These are phyloP conservation scores for Enteromius unitaeniatus DNA, from an alignment of 2,797 vertebrate species.

Conservation along the genomic window DNA sequence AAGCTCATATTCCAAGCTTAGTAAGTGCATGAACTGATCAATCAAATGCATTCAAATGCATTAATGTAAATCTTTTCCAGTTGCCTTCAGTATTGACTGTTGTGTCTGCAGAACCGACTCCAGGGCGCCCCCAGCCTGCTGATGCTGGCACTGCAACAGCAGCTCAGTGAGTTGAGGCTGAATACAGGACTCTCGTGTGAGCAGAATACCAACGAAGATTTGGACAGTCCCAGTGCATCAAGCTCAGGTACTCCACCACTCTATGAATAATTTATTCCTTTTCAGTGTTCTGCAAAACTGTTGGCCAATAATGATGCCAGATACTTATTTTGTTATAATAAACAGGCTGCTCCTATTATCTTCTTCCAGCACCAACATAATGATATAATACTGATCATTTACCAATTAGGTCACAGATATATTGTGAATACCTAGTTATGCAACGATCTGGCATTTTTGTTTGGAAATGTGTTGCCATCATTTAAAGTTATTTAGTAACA, in stretches of 20 bases:
- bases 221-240: conserved; percentile 71
- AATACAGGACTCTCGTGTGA: conserved; percentile 61
- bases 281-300: neutral
- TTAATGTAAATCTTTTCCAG: neutral
- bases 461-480: neutral
- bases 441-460: neutral
- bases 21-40: neutral
- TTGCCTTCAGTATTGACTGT: neutral
- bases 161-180: conserved; percentile 84
- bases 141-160: conserved; percentile 86
- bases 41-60: no score
- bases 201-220: conserved; percentile 65
- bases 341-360: neutral
- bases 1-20: neutral
- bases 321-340: neutral
- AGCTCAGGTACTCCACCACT: conserved; percentile 79
- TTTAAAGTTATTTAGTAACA: neutral
- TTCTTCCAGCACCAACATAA: neutral
- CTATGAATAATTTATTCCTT: neutral
- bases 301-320: neutral
- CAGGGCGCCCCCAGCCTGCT: conserved; percentile 79
- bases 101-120: conserved; percentile 74
- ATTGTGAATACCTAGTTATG: neutral
- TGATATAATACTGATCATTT: neutral
- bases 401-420: neutral